A percentile compares a stretch with the other conserved stretches of the same genome.
Conservation (phyloP, 2,888 invertebrate species). For the Gandaritis pyraliata region DNA sequence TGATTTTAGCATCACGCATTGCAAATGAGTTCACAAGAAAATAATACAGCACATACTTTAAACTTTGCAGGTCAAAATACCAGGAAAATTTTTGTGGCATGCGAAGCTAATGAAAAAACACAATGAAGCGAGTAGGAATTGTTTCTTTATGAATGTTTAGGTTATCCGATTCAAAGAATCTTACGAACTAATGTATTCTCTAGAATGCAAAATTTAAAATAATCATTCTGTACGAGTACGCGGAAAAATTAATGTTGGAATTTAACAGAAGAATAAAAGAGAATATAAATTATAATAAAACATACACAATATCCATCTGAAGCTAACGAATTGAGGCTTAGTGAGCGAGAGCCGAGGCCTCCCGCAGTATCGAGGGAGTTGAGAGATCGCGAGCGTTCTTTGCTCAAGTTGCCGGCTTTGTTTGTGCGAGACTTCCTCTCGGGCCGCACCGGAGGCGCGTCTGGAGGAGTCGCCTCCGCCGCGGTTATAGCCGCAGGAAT, state of each 20-base stretch:
- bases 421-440: conserved; percentile 65
- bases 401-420: conserved; percentile 61
- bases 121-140: not conserved
- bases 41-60: not conserved
- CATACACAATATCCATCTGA: conserved; percentile 95
- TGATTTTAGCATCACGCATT: not conserved
- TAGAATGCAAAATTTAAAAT: not conserved
- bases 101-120: not conserved
- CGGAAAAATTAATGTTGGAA: not conserved
- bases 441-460: conserved; percentile 65
- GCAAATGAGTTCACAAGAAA: not conserved
- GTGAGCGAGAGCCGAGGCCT: conserved; percentile 80
- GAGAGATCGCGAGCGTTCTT: conserved; percentile 76
- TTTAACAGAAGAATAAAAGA: not conserved
- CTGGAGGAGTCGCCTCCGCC: conserved; percentile 38
- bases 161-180: no score
- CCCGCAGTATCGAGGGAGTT: conserved; percentile 65
- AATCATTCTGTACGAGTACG: not conserved
- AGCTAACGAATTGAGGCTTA: conserved; percentile 88
- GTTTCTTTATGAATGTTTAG: no score
- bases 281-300: conserved; percentile 36
- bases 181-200: not conserved
- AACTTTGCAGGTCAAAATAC: not conserved
- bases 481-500: conserved; percentile 18
- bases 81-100: not conserved